These are phyloP conservation scores for Monodelphis domestica DNA, from an alignment of 2,797 vertebrate species.

Conservation along the genomic window DNA sequence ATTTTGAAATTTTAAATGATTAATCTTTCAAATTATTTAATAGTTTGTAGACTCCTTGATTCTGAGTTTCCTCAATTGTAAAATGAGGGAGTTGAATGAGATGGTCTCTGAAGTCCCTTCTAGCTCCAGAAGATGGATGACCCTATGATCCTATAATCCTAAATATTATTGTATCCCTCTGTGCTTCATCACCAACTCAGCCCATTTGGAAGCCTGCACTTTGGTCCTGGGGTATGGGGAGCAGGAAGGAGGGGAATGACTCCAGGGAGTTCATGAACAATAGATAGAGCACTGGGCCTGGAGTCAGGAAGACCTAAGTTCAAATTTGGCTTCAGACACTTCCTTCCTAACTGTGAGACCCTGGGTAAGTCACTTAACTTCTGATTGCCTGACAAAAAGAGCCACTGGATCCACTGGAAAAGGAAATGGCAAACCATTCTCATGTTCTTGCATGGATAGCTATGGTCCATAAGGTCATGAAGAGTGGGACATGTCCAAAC, in stretches of 20 bases:
- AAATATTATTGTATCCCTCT: background rate
- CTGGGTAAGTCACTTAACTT: background rate
- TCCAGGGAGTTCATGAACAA: too few relatives aligned
- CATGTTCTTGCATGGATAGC: background rate
- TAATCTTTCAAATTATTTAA: background rate
- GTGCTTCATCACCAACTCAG: background rate
- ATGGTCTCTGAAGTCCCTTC: background rate
- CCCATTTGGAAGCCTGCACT: background rate
- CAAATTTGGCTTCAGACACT: background rate
- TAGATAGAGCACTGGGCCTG: background rate
- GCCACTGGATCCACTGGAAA: background rate
- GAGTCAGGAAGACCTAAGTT: background rate
- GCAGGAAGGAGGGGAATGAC: too few relatives aligned
- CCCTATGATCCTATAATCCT: background rate
- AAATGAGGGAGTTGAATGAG: background rate
- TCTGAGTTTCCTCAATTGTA: background rate
- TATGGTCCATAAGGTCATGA: background rate
- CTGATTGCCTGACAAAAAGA: too few relatives aligned
- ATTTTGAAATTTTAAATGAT: background rate
- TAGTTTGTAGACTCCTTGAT: background rate
- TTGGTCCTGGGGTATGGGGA: too few relatives aligned
- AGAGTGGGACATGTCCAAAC: background rate
- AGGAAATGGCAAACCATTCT: background rate
- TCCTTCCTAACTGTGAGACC: background rate
- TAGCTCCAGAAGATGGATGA: background rate